These are phyloP conservation scores for Ophiothrix spiculata DNA, from an alignment of 35 echinoderm and acorn worm species.

Conservation along the genomic window DNA sequence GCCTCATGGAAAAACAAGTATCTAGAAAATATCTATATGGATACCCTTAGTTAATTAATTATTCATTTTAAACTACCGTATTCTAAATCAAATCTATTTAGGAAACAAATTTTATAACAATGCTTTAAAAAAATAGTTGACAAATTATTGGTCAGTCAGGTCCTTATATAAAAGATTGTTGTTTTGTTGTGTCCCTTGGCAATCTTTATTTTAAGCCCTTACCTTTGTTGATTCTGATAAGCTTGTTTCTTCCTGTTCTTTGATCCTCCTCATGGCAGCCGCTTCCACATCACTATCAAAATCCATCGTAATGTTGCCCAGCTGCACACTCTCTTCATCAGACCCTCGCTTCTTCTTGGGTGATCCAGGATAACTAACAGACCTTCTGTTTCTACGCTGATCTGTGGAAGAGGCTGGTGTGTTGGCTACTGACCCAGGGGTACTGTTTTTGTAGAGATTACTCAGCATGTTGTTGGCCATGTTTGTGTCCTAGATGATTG, in stretches of 20 bases:
- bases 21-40: no score
- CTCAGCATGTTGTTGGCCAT: slow-evolving; percentile 70
- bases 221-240: no score
- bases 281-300: slow-evolving; percentile 6
- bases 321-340: slow-evolving; percentile 39
- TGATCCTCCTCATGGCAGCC: background rate
- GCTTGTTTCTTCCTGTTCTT: slow-evolving; percentile 1
- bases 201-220: no score
- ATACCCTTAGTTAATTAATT: no score
- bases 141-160: no score
- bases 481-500: slow-evolving; percentile 85
- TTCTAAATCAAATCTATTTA: no score
- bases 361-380: slow-evolving; percentile 1
- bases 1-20: no score
- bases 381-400: background rate
- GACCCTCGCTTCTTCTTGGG: slow-evolving; percentile 24
- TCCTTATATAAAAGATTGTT: no score
- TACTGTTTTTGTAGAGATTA: slow-evolving; percentile 66
- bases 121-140: no score
- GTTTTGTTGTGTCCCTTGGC: no score
- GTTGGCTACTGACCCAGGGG: background rate
- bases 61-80: no score
- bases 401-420: slow-evolving; percentile 21
- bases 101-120: no score
- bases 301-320: slow-evolving; percentile 41